Base-by-base conservation (phyloP, 2,888 invertebrate genomes). In the Acheta domesticus region DNA sequence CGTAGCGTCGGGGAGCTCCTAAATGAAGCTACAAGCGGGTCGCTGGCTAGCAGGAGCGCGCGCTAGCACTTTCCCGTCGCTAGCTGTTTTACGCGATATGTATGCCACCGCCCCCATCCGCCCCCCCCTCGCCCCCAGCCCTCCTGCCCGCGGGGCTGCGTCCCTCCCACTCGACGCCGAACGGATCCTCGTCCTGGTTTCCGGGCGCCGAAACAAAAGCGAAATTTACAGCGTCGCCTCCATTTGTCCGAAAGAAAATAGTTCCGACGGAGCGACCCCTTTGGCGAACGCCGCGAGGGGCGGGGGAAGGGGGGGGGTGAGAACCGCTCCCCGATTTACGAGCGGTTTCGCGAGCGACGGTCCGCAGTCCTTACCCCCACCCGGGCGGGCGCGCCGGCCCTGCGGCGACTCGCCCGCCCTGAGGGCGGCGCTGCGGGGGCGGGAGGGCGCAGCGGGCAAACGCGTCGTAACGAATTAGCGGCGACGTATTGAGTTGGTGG, bases 151-250 rank as follows among this genome's bases (percentile, higher is more conserved):
- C 1, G 36, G 36, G 36, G 36, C 8, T 8, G 8, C 8, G 36
- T 5, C 36, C 36, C 36, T 5, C 8, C 36, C 36, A 36, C 36
- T 36, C 36, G 0, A n/a, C 16, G 2, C 14, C 16, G 62, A 62
- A n/a, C 62, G 62, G n/a, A 62, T 19, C 14, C n/a, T 62, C 62
- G n/a, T 14, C 0, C 16, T 19, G 16, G 62, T n/a, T 62, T 62
- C 62, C n/a, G 16, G 62, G 62, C n/a, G 62, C n/a, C 11, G 62
- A 62, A 62, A 62, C 62, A 62, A 62, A 62, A 62, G 62, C 14
- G 62, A 62, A 62, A 62, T 62, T 62, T 62, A 62, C 62, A 62
- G 62, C 62, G 62, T 62, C 62, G 62, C 62, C 62, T 62, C n/a
- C 62, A 62, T 62, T 62, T 62, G 62, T n/a, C 62, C 62, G n/a